Conservation (phyloP, 2,797 vertebrate species). For the Hydrolagus colliei region DNA sequence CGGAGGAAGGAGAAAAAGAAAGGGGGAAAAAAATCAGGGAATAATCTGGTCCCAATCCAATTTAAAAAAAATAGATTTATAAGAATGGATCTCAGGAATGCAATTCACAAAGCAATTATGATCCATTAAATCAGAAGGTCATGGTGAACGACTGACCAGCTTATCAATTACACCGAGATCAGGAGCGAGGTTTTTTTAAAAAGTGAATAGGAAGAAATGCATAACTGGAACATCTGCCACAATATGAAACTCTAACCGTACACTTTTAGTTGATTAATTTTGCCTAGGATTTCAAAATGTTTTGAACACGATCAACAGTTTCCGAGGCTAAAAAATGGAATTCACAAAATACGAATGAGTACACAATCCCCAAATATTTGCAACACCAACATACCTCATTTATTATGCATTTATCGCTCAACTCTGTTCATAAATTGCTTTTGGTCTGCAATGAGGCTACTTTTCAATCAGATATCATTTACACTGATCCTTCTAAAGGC, state of each 20-base stretch:
- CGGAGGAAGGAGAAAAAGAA: too few relatives aligned
- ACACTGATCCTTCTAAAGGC: constrained; percentile 45
- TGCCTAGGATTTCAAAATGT: not conserved
- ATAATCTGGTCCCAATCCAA: not conserved
- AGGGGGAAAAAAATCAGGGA: not conserved
- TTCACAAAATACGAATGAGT: not conserved
- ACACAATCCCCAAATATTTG: not conserved
- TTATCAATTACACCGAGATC: too few relatives aligned
- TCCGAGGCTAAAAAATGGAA: not conserved
- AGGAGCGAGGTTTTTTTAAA: not conserved
- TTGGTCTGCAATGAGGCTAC: not conserved
- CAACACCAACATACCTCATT: not conserved
- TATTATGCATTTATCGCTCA: not conserved
- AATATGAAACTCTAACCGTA: not conserved
- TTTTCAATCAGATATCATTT: constrained; percentile 35
- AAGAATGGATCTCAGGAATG: not conserved
- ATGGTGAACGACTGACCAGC: not conserved
- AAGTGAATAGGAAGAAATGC: not conserved
- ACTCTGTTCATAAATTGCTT: not conserved
- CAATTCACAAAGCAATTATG: not conserved
- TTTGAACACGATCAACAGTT: not conserved
- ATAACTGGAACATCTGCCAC: not conserved
- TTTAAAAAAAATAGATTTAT: not conserved
- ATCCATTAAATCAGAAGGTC: constrained; percentile 10
- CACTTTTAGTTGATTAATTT: not conserved